Evolutionary conservation across 1,140 invertebrate species (phyloP).

Genomic region (Andrena cerasifolii): DNA sequence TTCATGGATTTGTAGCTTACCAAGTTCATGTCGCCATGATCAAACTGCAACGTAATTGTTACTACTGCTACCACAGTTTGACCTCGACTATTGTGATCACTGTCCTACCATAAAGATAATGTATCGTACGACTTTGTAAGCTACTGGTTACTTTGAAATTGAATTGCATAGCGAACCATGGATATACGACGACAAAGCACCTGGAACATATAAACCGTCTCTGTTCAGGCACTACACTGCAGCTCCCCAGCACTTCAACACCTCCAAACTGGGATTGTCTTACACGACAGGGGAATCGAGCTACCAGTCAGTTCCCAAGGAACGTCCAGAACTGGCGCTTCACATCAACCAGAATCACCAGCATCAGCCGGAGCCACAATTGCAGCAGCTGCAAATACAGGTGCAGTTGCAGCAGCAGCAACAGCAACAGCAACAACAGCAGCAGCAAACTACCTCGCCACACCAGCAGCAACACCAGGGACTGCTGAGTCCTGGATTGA

Average conservation of each 20-base stretch:
- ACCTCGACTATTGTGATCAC: too few relatives aligned
- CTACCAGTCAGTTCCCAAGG: conserved; percentile 80
- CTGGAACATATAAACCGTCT: neutral
- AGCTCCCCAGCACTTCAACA: conserved; percentile 74
- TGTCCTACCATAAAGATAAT: too few relatives aligned
- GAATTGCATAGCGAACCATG: too few relatives aligned
- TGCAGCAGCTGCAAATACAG: conserved; percentile 88
- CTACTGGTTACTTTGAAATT: too few relatives aligned
- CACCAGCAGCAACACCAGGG: conserved; percentile 84
- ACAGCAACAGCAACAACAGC: conserved; percentile 70
- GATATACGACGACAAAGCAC: too few relatives aligned
- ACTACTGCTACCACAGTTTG: too few relatives aligned
- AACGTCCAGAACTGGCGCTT: conserved; percentile 79
- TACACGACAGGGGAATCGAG: conserved; percentile 73
- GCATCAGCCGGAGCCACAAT: conserved; percentile 80
- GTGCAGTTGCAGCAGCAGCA: conserved; percentile 84
- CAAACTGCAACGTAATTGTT: too few relatives aligned
- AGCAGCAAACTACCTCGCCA: conserved; percentile 72
- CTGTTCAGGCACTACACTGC: conserved; percentile 75
- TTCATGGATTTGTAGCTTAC: too few relatives aligned
- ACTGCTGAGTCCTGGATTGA: conserved; percentile 87
- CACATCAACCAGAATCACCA: conserved; percentile 79
- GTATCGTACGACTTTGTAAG: too few relatives aligned
- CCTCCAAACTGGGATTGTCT: conserved; percentile 72
- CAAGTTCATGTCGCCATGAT: too few relatives aligned